These are phyloP conservation scores for Cranoglanis bouderius DNA, from an alignment of 2,113 vertebrate genomes.

Conservation along the genomic window DNA sequence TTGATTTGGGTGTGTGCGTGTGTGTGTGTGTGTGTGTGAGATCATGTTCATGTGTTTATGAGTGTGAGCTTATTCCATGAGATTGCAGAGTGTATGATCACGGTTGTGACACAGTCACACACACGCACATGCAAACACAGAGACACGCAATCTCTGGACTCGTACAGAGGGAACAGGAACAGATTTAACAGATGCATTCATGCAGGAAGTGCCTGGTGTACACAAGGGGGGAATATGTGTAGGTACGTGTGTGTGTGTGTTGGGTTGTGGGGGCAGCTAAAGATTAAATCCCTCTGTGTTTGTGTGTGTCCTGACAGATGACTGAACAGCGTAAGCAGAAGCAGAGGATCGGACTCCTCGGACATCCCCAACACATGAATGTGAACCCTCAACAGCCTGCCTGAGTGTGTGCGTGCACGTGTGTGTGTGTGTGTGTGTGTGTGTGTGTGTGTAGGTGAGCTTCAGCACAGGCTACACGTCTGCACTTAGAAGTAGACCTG, in stretches of 20 bases:
- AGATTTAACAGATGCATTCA: slow-evolving; percentile 14
- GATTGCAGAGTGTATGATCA: not conserved
- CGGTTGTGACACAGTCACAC: not conserved
- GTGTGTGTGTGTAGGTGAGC: not conserved
- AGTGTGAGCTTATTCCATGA: not conserved
- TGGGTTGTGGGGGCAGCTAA: not conserved
- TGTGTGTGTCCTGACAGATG: slow-evolving; percentile 82
- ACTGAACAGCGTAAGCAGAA: slow-evolving; percentile 99
- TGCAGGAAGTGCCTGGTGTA: slow-evolving; percentile 64
- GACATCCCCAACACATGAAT: slow-evolving; percentile 91
- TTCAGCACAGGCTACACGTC: not conserved
- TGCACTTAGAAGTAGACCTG: not conserved
- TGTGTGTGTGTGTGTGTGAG: not conserved
- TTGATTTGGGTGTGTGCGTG: not conserved
- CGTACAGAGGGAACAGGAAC: slow-evolving; percentile 10
- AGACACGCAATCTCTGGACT: not conserved
- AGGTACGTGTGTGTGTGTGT: slow-evolving; percentile 3
- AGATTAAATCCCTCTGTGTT: slow-evolving; percentile 9
- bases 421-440: slow-evolving; percentile 11
- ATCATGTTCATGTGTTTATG: not conserved
- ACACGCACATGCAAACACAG: not conserved
- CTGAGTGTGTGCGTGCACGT: slow-evolving; percentile 50
- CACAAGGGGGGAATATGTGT: not conserved
- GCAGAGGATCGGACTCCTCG: slow-evolving; percentile 92
- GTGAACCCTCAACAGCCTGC: slow-evolving; percentile 95